Conservation (phyloP, 2,888 invertebrate species). For the Caenorhabditis sp. region DNA sequence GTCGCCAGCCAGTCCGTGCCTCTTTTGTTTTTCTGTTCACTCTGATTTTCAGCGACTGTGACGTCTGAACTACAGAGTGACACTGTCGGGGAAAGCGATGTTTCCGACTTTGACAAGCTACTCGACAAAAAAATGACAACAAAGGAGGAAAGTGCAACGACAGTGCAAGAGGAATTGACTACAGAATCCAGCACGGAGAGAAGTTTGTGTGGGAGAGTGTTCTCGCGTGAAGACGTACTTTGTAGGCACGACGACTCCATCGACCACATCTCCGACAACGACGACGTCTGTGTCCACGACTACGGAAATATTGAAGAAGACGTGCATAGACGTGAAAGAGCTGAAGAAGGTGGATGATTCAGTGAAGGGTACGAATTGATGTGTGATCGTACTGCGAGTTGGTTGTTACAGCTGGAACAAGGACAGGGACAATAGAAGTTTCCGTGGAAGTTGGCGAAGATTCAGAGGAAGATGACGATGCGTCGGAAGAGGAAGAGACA, state of each 20-base stretch:
- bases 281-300: neutral
- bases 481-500: constrained; percentile 35
- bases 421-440: constrained; percentile 49
- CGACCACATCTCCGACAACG: neutral
- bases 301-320: constrained; percentile 25
- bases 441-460: constrained; percentile 46
- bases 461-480: constrained; percentile 7
- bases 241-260: constrained; percentile 21
- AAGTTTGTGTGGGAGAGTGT: neutral
- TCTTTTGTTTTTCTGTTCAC: constrained; percentile 19
- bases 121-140: constrained; percentile 32
- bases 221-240: constrained; percentile 7
- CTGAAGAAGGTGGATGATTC: constrained; percentile 31
- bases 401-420: constrained; percentile 11
- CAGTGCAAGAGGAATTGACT: neutral
- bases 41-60: constrained; percentile 42
- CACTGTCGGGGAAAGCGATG: constrained; percentile 20
- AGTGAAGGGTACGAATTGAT: constrained; percentile 14
- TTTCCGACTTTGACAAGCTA: constrained; percentile 32
- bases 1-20: constrained; percentile 28
- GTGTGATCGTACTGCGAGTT: neutral
- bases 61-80: constrained; percentile 29
- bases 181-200: neutral
- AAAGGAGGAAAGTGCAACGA: constrained; percentile 6
- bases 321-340: constrained; percentile 43